Evolutionary conservation across 37 sponge, comb jelly and placozoan species (phyloP), one percentile per base, ranked within the genome.

Genomic region (Eunapius fragilis): DNA sequence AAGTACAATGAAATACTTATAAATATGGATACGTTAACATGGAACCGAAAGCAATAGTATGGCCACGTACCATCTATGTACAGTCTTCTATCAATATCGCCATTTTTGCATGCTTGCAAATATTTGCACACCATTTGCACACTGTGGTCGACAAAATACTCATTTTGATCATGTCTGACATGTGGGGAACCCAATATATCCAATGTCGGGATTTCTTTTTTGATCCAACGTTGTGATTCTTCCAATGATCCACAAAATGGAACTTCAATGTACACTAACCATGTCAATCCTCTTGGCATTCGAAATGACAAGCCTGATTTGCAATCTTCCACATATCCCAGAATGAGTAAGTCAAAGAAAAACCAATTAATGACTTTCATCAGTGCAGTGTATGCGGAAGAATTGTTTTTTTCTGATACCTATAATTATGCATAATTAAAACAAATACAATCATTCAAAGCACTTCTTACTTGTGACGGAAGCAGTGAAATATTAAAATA

Each of bases 61-160:
- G n/a, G n/a, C n/a, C n/a, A 32, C 14, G 30, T 82, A 84, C 77
- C 31, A 67, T 75, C 86, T 73, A 72, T 73, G 67, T 73, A 87
- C 31, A 85, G 72, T 80, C 75, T 58, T 19, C 17, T 88, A 72
- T 92, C 83, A 49, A 92, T 92, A n/a, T 89, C 92, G 22, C 78
- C 35, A 12, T 17, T 84, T 49, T 87, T 27, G 48, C 70, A 94
- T 26, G 91, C 94, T 58, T 84, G n/a, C 25, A 94, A 82, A 70
- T 94, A 94, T 76, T 94, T 94, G 84, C 94, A 94, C 30, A 94
- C 94, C 58, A 90, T 68, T 72, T 93, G 94, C 0, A 93, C 88
- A 58, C 82, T 84, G 1, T 76, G 3, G 6, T 58, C 17, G 1
- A 10, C 22, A 17, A 12, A 17, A 17, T 58, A 58, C 14, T 58